A percentile compares a stretch with the other conserved stretches of the same genome.
These are phyloP conservation scores for Gryllus longicercus DNA, from an alignment of 2,888 invertebrate species.

Conservation along the genomic window DNA sequence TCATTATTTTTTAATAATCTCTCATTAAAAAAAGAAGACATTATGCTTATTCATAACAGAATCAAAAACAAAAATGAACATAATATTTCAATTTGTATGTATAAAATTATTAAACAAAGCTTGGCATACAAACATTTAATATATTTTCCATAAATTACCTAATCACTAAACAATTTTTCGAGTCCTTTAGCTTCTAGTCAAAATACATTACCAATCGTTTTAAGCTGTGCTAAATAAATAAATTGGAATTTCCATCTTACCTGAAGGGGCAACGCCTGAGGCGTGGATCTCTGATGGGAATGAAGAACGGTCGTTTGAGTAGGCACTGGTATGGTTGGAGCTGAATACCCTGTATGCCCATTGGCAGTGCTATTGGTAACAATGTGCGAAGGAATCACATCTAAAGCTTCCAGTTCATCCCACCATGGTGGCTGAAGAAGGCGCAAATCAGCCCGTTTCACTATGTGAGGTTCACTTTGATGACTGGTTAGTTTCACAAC, in stretches of 20 bases:
- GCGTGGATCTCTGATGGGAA: conserved; percentile 34
- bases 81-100: too few relatives aligned
- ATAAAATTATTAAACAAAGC: too few relatives aligned
- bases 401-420: conserved; percentile 81
- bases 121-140: too few relatives aligned
- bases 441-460: conserved; percentile 85
- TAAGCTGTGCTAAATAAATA: too few relatives aligned
- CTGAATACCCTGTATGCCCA: conserved; percentile 11
- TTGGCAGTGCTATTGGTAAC: conserved; percentile 37
- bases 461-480: conserved; percentile 58
- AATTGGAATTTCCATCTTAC: background rate
- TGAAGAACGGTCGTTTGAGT: conserved; percentile 29
- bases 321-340: conserved; percentile 26
- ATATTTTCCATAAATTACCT: too few relatives aligned
- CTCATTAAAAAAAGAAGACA: too few relatives aligned
- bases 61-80: too few relatives aligned
- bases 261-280: conserved; percentile 32
- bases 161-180: too few relatives aligned
- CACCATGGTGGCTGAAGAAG: conserved; percentile 93
- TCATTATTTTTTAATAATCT: too few relatives aligned
- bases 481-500: conserved; percentile 59
- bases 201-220: too few relatives aligned
- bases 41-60: too few relatives aligned
- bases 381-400: conserved; percentile 44
- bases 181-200: too few relatives aligned